Percentiles rank a stretch among this genome's conserved stretches.
phyloP scores from a whole-genome alignment of 2,113 vertebrate species.

The Sus scrofa region DNA sequence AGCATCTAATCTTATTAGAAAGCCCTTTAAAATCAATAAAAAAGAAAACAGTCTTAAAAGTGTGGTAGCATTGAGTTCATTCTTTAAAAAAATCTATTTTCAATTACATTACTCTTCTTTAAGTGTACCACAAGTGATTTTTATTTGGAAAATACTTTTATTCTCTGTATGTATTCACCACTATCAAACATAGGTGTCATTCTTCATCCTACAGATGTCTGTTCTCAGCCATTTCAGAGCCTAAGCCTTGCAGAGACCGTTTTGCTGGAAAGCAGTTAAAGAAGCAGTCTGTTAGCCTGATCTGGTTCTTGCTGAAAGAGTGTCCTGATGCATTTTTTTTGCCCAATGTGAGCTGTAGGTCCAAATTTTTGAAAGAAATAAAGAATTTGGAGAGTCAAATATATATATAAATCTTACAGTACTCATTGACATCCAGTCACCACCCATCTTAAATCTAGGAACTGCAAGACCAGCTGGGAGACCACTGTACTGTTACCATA shows the following conservation, averaged over 20 bases:
- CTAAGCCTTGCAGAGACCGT: constrained; percentile 4
- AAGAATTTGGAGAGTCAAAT: constrained; percentile 49
- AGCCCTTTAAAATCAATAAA: constrained; percentile 66
- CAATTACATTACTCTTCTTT: constrained; percentile 47
- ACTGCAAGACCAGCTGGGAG: not conserved
- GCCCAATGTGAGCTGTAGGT: not conserved
- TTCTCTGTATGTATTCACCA: not conserved
- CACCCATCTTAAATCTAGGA: not conserved
- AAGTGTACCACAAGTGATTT: constrained; percentile 40
- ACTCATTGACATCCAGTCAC: not conserved
- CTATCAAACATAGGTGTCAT: constrained; percentile 12
- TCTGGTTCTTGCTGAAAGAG: not conserved
- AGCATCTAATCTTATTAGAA: constrained; percentile 65
- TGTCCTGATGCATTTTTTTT: not conserved
- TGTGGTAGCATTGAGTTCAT: constrained; percentile 50
- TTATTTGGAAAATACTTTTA: constrained; percentile 45
- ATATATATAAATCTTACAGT: not conserved
- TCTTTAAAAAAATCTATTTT: constrained; percentile 54
- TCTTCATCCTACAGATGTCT: constrained; percentile 21
- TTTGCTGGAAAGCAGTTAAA: constrained; percentile 30
- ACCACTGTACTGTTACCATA: not conserved
- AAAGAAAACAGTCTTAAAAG: constrained; percentile 55
- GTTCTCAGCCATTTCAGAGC: not conserved
- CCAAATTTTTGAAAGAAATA: constrained; percentile 36
- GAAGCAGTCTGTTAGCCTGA: not conserved